Percentiles rank a stretch among this genome's conserved stretches.
phyloP scores from a whole-genome alignment of 2,113 vertebrate genomes.

The Perccottus glenii region DNA sequence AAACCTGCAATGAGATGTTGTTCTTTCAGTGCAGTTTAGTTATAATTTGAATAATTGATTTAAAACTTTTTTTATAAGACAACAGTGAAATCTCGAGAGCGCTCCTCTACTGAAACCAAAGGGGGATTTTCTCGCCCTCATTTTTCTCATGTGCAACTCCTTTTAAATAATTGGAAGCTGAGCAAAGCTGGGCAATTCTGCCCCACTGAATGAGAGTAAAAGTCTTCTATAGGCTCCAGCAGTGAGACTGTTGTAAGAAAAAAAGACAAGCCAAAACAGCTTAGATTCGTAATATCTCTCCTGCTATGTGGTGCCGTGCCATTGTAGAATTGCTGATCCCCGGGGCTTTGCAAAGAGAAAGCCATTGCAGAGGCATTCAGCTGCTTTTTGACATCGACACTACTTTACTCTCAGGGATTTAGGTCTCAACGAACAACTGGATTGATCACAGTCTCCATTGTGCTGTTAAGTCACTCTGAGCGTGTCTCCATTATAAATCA shows the following conservation, averaged over 20 bases:
- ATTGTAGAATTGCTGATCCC: constrained; percentile 56
- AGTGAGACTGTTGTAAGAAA: constrained; percentile 37
- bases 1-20: not conserved
- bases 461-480: constrained; percentile 17
- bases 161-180: constrained; percentile 71
- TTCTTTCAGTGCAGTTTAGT: not conserved
- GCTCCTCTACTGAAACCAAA: constrained; percentile 50
- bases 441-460: constrained; percentile 30
- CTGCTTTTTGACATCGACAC: constrained; percentile 43
- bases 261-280: constrained; percentile 43
- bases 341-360: constrained; percentile 41
- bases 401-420: constrained; percentile 42
- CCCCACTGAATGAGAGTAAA: constrained; percentile 42
- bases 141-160: constrained; percentile 53
- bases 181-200: constrained; percentile 58
- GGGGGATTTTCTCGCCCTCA: constrained; percentile 58
- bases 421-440: constrained; percentile 20
- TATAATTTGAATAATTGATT: constrained; percentile 12
- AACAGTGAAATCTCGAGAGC: constrained; percentile 55
- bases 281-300: constrained; percentile 56
- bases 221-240: constrained; percentile 40
- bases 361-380: constrained; percentile 42
- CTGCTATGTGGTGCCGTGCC: constrained; percentile 28
- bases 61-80: constrained; percentile 56
- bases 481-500: constrained; percentile 8